These are phyloP conservation scores for Nesogale talazaci DNA, from an alignment of 2,113 vertebrate species.

Conservation along the genomic window DNA sequence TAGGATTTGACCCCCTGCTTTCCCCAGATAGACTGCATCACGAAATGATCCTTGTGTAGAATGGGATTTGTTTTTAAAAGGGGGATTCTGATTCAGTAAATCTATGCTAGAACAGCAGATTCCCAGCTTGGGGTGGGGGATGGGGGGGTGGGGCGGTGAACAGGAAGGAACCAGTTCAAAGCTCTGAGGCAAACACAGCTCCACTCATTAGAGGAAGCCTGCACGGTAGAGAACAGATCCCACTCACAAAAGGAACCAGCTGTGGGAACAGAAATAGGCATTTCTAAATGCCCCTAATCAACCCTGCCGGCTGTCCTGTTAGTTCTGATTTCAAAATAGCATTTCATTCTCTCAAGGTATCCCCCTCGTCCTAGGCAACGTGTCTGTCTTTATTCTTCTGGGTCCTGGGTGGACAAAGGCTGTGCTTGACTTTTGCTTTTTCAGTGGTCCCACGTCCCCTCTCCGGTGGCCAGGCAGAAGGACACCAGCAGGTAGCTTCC, in stretches of 20 bases:
- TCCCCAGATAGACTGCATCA: too few relatives aligned
- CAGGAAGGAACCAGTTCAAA: not conserved
- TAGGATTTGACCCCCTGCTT: not conserved
- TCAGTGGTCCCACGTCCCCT: not conserved
- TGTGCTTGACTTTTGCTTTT: not conserved
- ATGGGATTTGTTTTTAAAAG: not conserved
- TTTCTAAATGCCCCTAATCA: not conserved
- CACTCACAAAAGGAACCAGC: not conserved
- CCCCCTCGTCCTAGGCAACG: not conserved
- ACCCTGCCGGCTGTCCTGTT: not conserved
- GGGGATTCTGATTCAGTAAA: not conserved
- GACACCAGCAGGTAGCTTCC: not conserved
- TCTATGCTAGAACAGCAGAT: not conserved
- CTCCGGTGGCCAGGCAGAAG: not conserved
- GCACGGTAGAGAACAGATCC: not conserved
- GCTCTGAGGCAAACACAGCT: not conserved
- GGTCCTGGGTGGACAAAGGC: not conserved
- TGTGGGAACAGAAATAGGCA: not conserved
- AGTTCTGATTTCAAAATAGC: conserved; percentile 7
- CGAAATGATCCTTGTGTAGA: too few relatives aligned
- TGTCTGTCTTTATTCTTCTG: not conserved
- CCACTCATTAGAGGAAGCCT: not conserved
- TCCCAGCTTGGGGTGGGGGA: too few relatives aligned
- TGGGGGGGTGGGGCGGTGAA: not conserved
- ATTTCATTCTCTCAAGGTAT: conserved; percentile 23